Percentiles rank a stretch among this genome's conserved stretches.
Conservation (phyloP, 2,888 invertebrate genomes). For the Eupithecia abbreviata region DNA sequence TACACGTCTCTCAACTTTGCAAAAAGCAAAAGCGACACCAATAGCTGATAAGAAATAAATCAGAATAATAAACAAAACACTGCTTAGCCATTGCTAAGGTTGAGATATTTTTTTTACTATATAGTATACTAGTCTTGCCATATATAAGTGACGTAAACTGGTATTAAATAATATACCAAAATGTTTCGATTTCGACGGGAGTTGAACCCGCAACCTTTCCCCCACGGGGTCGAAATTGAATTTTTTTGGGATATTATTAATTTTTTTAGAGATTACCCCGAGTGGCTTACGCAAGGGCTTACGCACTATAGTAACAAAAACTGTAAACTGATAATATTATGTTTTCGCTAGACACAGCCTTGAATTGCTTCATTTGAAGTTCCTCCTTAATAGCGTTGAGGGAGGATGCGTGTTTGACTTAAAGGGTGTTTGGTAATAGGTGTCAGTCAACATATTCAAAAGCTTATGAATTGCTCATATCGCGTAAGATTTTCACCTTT, state of each 20-base stretch:
- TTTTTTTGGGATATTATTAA: too few relatives aligned
- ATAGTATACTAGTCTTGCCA: neutral
- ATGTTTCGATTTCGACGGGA: too few relatives aligned
- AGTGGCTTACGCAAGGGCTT: too few relatives aligned
- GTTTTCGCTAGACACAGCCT: conserved; percentile 20
- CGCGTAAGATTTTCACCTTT: conserved; percentile 2
- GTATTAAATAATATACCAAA: too few relatives aligned
- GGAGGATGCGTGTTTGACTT: conserved; percentile 25
- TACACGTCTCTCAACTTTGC: neutral
- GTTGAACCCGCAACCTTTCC: too few relatives aligned
- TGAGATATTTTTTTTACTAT: neutral
- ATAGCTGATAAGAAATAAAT: neutral
- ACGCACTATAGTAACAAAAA: too few relatives aligned
- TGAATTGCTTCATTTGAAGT: conserved; percentile 31
- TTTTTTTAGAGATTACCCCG: too few relatives aligned
- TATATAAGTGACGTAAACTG: neutral
- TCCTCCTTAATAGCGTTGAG: conserved; percentile 27
- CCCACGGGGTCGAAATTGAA: too few relatives aligned
- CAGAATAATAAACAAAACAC: neutral
- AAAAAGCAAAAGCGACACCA: neutral
- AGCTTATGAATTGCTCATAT: conserved; percentile 26
- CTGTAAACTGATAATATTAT: neutral
- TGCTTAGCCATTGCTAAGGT: neutral
- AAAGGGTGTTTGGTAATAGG: conserved; percentile 22
- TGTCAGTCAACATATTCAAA: conserved; percentile 20